Conservation (phyloP, 2,113 vertebrate species). For the Promerops cafer region DNA sequence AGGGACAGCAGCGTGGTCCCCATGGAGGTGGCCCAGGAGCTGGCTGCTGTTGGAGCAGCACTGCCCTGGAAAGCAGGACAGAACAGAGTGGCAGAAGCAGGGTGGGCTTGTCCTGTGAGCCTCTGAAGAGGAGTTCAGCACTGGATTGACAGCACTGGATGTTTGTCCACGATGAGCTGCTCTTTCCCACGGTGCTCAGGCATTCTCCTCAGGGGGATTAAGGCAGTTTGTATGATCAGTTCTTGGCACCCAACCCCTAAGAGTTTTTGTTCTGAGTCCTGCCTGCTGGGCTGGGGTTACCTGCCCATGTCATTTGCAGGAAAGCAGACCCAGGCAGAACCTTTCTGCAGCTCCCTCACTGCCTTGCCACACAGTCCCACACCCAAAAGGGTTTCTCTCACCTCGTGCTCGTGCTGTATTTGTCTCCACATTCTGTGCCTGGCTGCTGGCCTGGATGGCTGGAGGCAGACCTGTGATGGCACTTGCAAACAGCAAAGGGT, state of each 20-base stretch:
- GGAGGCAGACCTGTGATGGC: neutral
- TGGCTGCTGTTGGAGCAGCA: neutral
- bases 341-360: neutral
- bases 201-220: neutral
- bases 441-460: neutral
- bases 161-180: rapidly evolving
- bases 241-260: neutral
- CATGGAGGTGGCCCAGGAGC: neutral
- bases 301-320: neutral
- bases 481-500: neutral
- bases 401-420: neutral
- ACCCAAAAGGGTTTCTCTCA: neutral
- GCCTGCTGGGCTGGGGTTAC: neutral
- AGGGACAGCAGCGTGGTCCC: neutral
- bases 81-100: neutral
- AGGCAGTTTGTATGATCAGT: neutral
- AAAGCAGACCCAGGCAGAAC: neutral
- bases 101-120: neutral
- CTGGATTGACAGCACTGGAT: rapidly evolving
- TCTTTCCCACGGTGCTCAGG: neutral
- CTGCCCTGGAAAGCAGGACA: neutral
- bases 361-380: neutral
- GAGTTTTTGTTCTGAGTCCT: neutral
- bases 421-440: neutral
- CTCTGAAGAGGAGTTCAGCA: neutral